Conservation (phyloP, 2,113 vertebrate species). For the Sphyrna mokarran region DNA sequence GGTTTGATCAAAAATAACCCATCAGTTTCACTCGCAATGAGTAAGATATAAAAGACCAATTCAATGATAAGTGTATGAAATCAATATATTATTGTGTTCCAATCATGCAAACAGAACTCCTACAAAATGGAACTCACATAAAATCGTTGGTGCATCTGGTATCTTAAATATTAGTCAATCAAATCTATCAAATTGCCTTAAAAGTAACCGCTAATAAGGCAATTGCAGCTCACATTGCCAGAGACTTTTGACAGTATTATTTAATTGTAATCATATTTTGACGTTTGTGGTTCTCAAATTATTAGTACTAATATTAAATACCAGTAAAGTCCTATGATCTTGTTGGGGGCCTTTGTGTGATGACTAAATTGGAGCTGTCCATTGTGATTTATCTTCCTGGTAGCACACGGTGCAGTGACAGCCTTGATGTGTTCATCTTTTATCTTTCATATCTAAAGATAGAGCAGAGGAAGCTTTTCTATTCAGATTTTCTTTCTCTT, state of each 20-base stretch:
- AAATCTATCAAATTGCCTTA: background rate
- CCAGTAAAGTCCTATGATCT: background rate
- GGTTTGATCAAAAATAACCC: background rate
- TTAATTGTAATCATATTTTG: background rate
- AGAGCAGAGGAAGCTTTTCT: background rate
- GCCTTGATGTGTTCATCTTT: background rate
- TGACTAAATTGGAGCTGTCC: background rate
- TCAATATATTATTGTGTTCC: background rate
- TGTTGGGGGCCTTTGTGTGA: background rate
- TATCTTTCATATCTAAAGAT: background rate
- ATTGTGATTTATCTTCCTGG: background rate
- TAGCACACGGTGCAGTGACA: background rate
- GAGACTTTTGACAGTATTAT: background rate
- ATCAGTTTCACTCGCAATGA: background rate
- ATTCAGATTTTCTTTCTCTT: background rate
- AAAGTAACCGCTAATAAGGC: background rate
- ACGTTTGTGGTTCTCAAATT: background rate
- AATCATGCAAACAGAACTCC: background rate
- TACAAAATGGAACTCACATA: no score
- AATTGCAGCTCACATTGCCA: background rate
- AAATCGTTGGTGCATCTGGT: background rate
- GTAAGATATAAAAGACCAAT: background rate
- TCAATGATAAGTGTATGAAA: background rate
- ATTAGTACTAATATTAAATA: background rate
- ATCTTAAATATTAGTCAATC: background rate